These are phyloP conservation scores for Aurelia sp. DNA, from an alignment of 30 jellyfish, hydroid and myxozoan genomes.

Conservation along the genomic window DNA sequence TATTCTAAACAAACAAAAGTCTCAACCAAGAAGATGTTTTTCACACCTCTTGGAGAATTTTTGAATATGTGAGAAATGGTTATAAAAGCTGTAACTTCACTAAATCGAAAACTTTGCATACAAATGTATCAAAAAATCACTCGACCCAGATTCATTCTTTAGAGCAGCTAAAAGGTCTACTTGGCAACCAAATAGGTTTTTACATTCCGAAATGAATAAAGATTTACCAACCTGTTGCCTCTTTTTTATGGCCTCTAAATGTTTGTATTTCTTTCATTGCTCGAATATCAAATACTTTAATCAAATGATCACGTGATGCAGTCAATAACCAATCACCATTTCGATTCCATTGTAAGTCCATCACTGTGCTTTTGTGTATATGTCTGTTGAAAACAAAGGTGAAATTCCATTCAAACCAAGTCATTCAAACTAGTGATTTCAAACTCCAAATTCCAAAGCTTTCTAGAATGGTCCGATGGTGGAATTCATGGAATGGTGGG, in stretches of 20 bases:
- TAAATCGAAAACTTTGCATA: neutral
- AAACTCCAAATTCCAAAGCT: too few relatives aligned
- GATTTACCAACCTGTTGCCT: constrained; percentile 83
- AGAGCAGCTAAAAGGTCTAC: too few relatives aligned
- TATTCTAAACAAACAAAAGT: too few relatives aligned
- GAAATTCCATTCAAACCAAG: too few relatives aligned
- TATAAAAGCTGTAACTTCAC: neutral
- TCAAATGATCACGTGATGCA: constrained; percentile 98
- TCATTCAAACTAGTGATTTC: too few relatives aligned
- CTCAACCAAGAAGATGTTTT: too few relatives aligned
- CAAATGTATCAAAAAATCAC: too few relatives aligned
- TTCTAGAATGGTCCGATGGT: too few relatives aligned
- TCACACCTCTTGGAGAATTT: too few relatives aligned
- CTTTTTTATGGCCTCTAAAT: constrained; percentile 98
- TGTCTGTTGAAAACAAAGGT: constrained; percentile 53
- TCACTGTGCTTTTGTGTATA: constrained; percentile 96
- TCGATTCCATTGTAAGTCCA: constrained; percentile 96
- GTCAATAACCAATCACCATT: constrained; percentile 98
- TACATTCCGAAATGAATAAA: neutral
- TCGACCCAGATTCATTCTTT: neutral
- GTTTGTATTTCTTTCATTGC: constrained; percentile 92
- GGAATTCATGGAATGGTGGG: too few relatives aligned
- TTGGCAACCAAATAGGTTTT: neutral
- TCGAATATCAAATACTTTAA: constrained; percentile 96
- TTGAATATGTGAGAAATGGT: neutral